Percentiles rank a stretch among this genome's conserved stretches.
phyloP scores from a whole-genome alignment of 2,888 invertebrate species.

The Teleiodes luculella region DNA sequence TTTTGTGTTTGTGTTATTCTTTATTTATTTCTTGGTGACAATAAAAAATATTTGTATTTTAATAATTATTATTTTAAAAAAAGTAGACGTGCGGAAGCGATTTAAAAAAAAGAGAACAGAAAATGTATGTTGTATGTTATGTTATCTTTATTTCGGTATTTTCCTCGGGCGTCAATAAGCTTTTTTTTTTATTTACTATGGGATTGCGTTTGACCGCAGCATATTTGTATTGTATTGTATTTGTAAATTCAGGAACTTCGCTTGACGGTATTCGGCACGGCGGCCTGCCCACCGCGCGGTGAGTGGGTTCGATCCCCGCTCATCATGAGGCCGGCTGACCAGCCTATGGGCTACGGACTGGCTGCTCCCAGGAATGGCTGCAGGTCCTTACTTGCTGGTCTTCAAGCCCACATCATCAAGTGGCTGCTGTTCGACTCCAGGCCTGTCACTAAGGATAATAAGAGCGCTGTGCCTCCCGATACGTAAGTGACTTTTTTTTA shows the following conservation, averaged over 20 bases:
- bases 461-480: conserved; percentile 71
- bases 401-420: conserved; percentile 85
- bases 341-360: conserved; percentile 81
- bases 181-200: no score
- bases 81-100: no score
- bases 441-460: conserved; percentile 67
- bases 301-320: conserved; percentile 86
- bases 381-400: conserved; percentile 80
- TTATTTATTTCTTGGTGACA: no score
- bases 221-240: not conserved
- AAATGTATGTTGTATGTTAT: no score
- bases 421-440: conserved; percentile 81
- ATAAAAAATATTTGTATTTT: no score
- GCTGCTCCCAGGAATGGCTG: conserved; percentile 83
- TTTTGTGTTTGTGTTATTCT: no score
- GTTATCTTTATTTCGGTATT: no score
- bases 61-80: no score
- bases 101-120: no score
- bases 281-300: conserved; percentile 83
- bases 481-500: conserved; percentile 70
- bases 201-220: no score
- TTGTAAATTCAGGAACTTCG: conserved; percentile 75
- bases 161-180: no score
- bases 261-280: conserved; percentile 81
- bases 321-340: conserved; percentile 79